Evolutionary conservation across 2,888 invertebrate genomes (phyloP).

Genomic region (Ceriagrion tenellum): DNA sequence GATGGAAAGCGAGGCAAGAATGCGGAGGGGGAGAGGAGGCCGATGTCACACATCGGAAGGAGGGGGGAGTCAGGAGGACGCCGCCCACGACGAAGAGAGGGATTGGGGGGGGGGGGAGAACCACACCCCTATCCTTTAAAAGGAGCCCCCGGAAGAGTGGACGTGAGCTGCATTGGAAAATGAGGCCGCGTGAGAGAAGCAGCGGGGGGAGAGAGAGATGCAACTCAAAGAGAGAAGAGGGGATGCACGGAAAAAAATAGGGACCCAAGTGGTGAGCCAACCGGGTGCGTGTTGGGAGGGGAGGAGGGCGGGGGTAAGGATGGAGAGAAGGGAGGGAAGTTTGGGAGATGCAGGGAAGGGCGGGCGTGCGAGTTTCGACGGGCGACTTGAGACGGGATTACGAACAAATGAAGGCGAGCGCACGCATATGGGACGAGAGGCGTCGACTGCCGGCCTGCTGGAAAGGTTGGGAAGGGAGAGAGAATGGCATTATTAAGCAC

Average conservation of each 20-base stretch:
- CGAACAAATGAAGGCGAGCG: slow-evolving; percentile 19
- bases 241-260: neutral
- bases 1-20: neutral
- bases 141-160: slow-evolving; percentile 4
- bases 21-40: neutral
- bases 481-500: slow-evolving; percentile 15
- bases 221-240: neutral
- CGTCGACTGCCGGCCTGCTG: no score
- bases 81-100: neutral
- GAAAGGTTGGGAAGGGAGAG: neutral
- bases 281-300: neutral
- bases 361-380: slow-evolving; percentile 35
- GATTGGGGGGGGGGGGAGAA: neutral
- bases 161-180: slow-evolving; percentile 48
- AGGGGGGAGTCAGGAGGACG: neutral
- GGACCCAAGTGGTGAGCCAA: neutral
- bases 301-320: neutral
- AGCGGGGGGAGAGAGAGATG: neutral
- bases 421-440: neutral
- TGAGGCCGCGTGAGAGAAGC: neutral
- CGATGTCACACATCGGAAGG: slow-evolving; percentile 1
- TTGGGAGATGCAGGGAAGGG: neutral
- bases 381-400: slow-evolving; percentile 25
- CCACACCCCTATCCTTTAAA: slow-evolving; percentile 61
- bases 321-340: neutral